Evolutionary conservation across 2,113 vertebrate species (phyloP), one percentile per base, ranked within the genome.

Genomic region (Emydocephalus ijimae): DNA sequence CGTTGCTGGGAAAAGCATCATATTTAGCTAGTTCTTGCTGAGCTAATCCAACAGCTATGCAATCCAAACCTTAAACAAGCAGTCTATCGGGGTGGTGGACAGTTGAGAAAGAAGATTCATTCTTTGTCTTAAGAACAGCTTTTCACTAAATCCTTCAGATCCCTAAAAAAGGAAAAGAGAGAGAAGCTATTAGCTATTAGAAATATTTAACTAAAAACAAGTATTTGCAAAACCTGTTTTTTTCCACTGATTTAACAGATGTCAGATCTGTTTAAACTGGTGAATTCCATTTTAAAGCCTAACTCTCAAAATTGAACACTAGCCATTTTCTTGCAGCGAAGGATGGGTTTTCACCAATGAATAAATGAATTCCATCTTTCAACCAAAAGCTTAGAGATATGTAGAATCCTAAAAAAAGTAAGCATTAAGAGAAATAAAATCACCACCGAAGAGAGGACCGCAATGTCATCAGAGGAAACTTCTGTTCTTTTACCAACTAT

Each of bases 41-140:
- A n/a, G 29, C 20, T 52, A 57, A 50, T 15, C 9, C 5, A 50
- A 50, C 9, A 89, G n/a, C 15, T 23, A 20, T 39, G 26, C 59
- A 81, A 92, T 52, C 39, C 94, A 93, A 89, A 99, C 99, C 98
- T 99, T 98, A 96, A 99, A 99, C 86, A 99, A 97, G 94, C 97
- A 97, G 94, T 99, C 98, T 87, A 98, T 99, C 39, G 99, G 98
- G 1, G 98, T 97, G 45, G 98, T 96, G 23, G 98, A 96, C 95
- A 98, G 98, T 96, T 99, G 98, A 48, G 98, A 98, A 87, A 99
- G 96, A n/a, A 98, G 96, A 94, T 98, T 99, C 98, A 99, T 98
- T 95, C 98, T 98, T 95, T 98, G 98, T 93, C 97, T 98, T 93
- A 99, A 98, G 93, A 98, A 95, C 4, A 98, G 94, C 89, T 98